Base-by-base conservation (phyloP, 2,113 vertebrate genomes). In the Cyanistes caeruleus region DNA sequence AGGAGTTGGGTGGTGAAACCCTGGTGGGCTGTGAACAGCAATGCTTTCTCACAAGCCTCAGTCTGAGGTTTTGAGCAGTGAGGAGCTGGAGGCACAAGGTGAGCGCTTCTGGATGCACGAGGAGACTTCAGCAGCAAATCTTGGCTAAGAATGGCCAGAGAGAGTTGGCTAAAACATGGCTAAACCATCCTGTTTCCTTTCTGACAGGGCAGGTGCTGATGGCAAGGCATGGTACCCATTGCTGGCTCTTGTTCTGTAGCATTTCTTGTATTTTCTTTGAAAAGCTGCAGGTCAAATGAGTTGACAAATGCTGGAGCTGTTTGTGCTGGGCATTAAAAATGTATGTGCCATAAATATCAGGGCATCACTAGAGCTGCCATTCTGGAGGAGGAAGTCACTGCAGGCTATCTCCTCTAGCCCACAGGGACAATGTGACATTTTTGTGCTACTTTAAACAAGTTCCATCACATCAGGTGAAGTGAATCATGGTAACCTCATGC, bases 321-420 rank as follows among this genome's bases (percentile, higher is more conserved):
- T 93, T 90, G 64, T 75, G 68, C 68, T 82, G 76, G 84, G 48
- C 64, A 75, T 96, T 86, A 93, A 95, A 89, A 86, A 96, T 78
- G 35, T n/a, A 90, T 15, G 58, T 84, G 60, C 63, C 48, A 20
- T 77, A 92, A 92, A 75, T 87, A 90, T 44, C 60, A 75, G 83
- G 64, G 60, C 31, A 33, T 85, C 68, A 13, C 60, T 46, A 12
- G 86, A 89, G 79, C 79, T 97, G 91, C 70, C 10, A 6, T 73
- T 80, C 75, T 53, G 81, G 64, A 87, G 90, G 35, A 59, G 41
- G 56, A 59, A 68, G 83, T n/a, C 72, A 77, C 83, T 86, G 84
- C 63, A 51, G 90, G 63, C 87, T 70, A 35, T 83, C 84, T 90
- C 44, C 56, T 78, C 35, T 23, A 59, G 60, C 92, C 87, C 84